These are phyloP conservation scores for Lethocerus indicus DNA, from an alignment of 1,140 invertebrate species.

Conservation along the genomic window DNA sequence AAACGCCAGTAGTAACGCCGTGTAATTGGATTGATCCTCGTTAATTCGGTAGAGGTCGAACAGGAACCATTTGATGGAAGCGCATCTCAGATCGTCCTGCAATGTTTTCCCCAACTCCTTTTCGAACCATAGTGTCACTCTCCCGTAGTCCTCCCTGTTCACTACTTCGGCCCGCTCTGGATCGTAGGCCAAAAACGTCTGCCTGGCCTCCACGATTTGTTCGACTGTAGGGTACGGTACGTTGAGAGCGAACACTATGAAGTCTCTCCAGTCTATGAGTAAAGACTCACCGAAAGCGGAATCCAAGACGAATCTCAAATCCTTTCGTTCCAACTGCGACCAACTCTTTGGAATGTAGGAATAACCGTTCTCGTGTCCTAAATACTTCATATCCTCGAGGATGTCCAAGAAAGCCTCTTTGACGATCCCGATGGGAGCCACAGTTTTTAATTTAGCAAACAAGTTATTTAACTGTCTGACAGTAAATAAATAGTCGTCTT, in stretches of 20 bases:
- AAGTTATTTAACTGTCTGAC: conserved; percentile 30
- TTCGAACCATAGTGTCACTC: conserved; percentile 35
- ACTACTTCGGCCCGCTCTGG: conserved; percentile 25
- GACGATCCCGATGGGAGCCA: conserved; percentile 32
- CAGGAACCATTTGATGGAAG: conserved; percentile 30
- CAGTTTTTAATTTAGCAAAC: conserved; percentile 27
- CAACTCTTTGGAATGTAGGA: conserved; percentile 30
- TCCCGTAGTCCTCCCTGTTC: conserved; percentile 22
- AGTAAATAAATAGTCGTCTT: conserved; percentile 26
- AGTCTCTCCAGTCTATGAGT: conserved; percentile 40
- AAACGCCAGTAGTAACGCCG: conserved; percentile 35
- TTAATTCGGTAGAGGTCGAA: conserved; percentile 30
- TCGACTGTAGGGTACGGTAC: conserved; percentile 29
- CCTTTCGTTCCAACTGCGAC: conserved; percentile 27
- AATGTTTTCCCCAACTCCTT: conserved; percentile 21
- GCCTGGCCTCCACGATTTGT: conserved; percentile 29
- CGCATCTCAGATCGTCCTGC: conserved; percentile 22
- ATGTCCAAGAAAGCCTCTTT: conserved; percentile 4
- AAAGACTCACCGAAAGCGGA: conserved; percentile 29
- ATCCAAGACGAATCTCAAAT: conserved; percentile 27
- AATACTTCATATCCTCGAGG: conserved; percentile 21
- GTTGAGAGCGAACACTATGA: conserved; percentile 35
- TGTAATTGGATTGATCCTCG: conserved; percentile 33
- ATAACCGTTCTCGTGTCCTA: conserved; percentile 27
- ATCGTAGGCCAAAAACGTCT: conserved; percentile 28